Conservation (phyloP, 1,140 invertebrate genomes). For the Linepithema humile region DNA sequence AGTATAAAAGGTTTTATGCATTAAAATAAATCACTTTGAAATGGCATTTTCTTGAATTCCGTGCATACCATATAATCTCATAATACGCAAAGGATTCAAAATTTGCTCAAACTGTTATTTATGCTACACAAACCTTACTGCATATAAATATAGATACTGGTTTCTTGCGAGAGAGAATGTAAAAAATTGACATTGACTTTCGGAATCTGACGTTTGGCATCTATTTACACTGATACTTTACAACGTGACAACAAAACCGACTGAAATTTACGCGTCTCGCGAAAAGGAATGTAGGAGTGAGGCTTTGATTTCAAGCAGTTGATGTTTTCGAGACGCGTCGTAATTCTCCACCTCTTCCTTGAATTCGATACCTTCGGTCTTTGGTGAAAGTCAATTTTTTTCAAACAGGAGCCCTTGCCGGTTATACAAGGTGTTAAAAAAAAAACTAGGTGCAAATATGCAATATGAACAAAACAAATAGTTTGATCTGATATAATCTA, state of each 20-base stretch:
- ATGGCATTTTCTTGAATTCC: not conserved
- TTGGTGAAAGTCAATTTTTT: slow-evolving; percentile 68
- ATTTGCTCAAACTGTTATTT: slow-evolving; percentile 5
- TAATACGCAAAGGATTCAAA: slow-evolving; percentile 23
- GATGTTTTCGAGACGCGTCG: slow-evolving; percentile 66
- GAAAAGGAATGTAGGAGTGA: not conserved
- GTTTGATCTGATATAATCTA: slow-evolving; percentile 25
- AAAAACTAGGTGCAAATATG: not conserved
- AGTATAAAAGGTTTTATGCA: not conserved
- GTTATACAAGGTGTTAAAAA: slow-evolving; percentile 28
- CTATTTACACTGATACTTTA: not conserved
- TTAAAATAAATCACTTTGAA: not conserved
- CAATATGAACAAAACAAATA: slow-evolving; percentile 11
- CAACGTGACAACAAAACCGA: not conserved
- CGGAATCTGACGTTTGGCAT: not conserved
- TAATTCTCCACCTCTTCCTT: slow-evolving; percentile 3
- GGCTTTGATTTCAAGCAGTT: not conserved
- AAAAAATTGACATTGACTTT: not conserved
- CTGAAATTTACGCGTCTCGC: not conserved
- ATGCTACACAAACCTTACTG: not conserved
- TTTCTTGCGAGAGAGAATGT: not conserved
- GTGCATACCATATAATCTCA: not conserved
- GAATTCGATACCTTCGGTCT: slow-evolving; percentile 61
- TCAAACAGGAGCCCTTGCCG: slow-evolving; percentile 52
- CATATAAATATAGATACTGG: not conserved